Evolutionary conservation across 2,888 invertebrate genomes (phyloP), one percentile per base, ranked within the genome.

Genomic region (Carpatolechia fugitivella): DNA sequence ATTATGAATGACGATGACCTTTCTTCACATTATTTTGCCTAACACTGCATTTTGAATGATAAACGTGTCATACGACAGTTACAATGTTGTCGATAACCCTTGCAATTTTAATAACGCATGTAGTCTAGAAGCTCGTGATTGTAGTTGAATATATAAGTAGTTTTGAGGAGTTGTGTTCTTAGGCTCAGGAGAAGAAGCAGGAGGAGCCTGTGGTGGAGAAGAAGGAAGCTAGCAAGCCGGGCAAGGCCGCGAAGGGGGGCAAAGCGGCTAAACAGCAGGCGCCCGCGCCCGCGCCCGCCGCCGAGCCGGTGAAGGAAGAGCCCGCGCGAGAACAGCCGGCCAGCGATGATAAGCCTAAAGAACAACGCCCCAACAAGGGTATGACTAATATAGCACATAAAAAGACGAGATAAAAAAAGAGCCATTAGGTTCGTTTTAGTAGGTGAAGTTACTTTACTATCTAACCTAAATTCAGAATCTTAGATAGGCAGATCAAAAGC

Each of bases 281-380:
- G 6, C 76, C 78, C 13, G 64, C 68, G 57, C 62, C 74, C 7
- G 58, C 68, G 7, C 59, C 69, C 3, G 59, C 68, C 7, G 67
- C 66, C n/a, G 86, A 85, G 52, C 63, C 73, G 0, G 68, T 62
- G 11, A 80, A 80, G 58, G 85, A 85, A 48, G 87, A 85, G 56
- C 55, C 63, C 5, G 56, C 69, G 6, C 76, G 78, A 36, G 87
- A 85, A 58, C 72, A 76, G 11, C 75, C 67, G 55, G 79, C 72
- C 53, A 74, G 68, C 1, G 44, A 44, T 13, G 90, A 89, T 35
- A 70, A 67, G 0, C 77, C 85, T 10, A 88, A 87, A 60, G 90
- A 90, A 59, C 88, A 88, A 65, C 82, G 87, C 14, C 8, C 47
- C 13, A 16, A 16, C 46, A 91, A 89, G 76, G 80, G 90, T 89